Base-by-base conservation (phyloP, 1,140 invertebrate genomes). In the Euschistus heros region DNA sequence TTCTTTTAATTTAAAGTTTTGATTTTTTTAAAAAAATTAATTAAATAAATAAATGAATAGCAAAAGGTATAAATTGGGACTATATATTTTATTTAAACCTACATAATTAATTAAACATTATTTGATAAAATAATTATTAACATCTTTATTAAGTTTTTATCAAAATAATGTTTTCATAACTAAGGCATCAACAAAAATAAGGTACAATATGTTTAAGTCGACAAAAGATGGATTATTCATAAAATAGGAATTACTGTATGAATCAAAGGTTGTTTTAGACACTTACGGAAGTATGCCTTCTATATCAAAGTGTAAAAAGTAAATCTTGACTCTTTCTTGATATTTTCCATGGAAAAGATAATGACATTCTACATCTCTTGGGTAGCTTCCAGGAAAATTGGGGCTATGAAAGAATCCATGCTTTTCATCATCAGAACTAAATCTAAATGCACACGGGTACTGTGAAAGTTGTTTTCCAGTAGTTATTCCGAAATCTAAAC, bases 321-420 rank as follows among this genome's bases (percentile, higher is more conserved):
- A 85, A 59, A 97, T 82, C 69, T 87, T 85, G 54, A 97, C 86
- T 69, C 86, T 85, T 73, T 97, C 91, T 63, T 85, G 84, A 59
- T 79, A 78, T 22, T 81, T 81, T 15, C 92, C 94, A 72, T 93
- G 84, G 76, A 97, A 97, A 74, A 92, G 91, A 75, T 95, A 97
- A 78, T 96, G 89, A 74, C 94, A 97, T 73, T 94, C 91, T 0
- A 92, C 92, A 74, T 94, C 87, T 67, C 92, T 80, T 0, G 93
- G 91, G 78, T 97, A 97, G 30, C 84, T 84, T 8, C 94, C 94
- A 0, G 93, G 94, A 73, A 89, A 94, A 77, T 97, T 97, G 1
- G 94, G 92, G 7, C 90, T 93, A 55, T 86, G 84, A 73, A 97
- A 92, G 20, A 87, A 86, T 15, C 94, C 94, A 66, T 46, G 24